Base-by-base conservation (phyloP, 2,113 vertebrate species). In the Megaleporinus macrocephalus region DNA sequence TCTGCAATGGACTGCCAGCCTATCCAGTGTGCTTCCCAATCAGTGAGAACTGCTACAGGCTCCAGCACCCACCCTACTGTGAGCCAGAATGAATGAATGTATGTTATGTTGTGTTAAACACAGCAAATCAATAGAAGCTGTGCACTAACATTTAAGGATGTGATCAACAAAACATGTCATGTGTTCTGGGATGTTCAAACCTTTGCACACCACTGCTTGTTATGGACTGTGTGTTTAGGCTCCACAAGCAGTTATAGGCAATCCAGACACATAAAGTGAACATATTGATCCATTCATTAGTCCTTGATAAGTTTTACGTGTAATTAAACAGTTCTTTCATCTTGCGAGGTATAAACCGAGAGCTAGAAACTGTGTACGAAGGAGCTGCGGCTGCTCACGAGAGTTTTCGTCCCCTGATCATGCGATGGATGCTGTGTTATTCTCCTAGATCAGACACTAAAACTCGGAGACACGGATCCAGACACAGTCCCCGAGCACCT, bases 381-480 rank as follows among this genome's bases (percentile, higher is more conserved):
- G 49, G 16, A 79, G 26, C 18, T 57, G 4, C 49, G 20, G 65
- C 69, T 22, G 13, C 22, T 68, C 62, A 41, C 3, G 7, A 55
- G 62, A 68, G 63, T 57, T 36, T 79, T 55, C 26, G 24, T 24
- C 66, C 66, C 41, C 5, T 18, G 18, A 44, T 70, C 66, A 13
- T 26, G 15, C 49, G 68, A 79, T 20, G 61, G 24, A 61, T 49
- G 51, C 33, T 71, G 55, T 69, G 49, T 61, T 80, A 71, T 62
- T 80, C 55, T 80, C 53, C 61, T 72, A 72, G 55, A 80, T 72
- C 70, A 72, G 53, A 70, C 33, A 44, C 66, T 44, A 14, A 18
- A 79, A 69, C 30, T 20, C 76, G 12, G 30, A 61, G 41, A 4
- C 9, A 11, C 41, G 11, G 78, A 71, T 49, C 30, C 27, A 79